Base-by-base conservation (phyloP, 2,888 invertebrate genomes). In the Sisyra nigra region DNA sequence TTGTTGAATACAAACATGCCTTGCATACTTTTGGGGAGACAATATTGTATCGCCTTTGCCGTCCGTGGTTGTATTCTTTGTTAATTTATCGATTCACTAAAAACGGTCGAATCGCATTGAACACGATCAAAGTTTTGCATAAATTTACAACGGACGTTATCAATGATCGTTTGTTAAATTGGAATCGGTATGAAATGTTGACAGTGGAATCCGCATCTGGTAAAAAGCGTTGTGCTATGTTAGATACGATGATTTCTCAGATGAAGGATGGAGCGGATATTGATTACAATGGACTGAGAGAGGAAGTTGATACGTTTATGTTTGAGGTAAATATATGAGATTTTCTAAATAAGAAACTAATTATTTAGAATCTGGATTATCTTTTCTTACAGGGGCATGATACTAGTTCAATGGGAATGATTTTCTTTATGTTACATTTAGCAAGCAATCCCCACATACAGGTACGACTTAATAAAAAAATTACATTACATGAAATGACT, bases 341-440 rank as follows among this genome's bases (percentile, higher is more conserved):
- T 30, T 15, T 15, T 14, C n/a, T 3, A 31, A 37, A 8, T 15
- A 35, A 15, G 30, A 30, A 8, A 11, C 9, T 8, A 13, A 35
- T 11, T n/a, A n/a, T n/a, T n/a, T n/a, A n/a, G n/a, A n/a, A n/a
- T n/a, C n/a, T n/a, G 11, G 11, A n/a, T 31, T 31, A 11, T 31
- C 11, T 36, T 39, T 46, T 41, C 48, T 57, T 53, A 29, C 50
- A 71, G 71, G 71, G 71, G 2, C 69, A 71, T 48, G 71, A 71
- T 41, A 71, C 71, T 0, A 67, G 68, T 0, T 65, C 68, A 0
- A 60, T 64, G 55, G 64, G 61, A 1, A 47, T 69, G 3, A 55
- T 59, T 1, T 63, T 63, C 45, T 57, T 58, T 1, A 46, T 70
- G 34, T 60, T 68, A 60, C 48, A 66, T 40, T 48, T 71, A 15